Conservation (phyloP, 1,140 invertebrate species). For the Leptoteleia sp. region DNA sequence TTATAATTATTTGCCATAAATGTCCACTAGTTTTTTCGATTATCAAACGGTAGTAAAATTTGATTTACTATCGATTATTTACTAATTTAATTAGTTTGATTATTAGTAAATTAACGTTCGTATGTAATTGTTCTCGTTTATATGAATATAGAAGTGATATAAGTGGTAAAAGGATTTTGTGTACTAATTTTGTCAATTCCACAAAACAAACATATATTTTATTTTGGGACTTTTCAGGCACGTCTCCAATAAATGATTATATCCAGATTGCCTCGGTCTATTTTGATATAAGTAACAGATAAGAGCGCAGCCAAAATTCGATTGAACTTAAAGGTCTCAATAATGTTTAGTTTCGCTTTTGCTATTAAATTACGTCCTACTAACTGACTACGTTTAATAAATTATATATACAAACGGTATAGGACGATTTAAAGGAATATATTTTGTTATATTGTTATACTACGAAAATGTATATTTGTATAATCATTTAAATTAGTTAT, state of each 20-base stretch:
- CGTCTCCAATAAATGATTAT: constrained; percentile 64
- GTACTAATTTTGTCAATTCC: constrained; percentile 10
- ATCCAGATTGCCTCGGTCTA: constrained; percentile 66
- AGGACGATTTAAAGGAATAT: too few species aligned
- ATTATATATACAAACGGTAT: background rate
- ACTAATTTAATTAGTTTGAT: too few species aligned
- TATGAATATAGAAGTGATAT: too few species aligned
- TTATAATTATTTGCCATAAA: too few species aligned
- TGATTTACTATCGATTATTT: constrained; percentile 6
- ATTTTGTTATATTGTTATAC: too few species aligned
- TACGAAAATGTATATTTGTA: too few species aligned
- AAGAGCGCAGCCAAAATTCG: constrained; percentile 40
- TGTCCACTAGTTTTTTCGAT: too few species aligned
- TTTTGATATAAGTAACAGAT: constrained; percentile 65
- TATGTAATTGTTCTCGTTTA: too few species aligned
- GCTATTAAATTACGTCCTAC: too few species aligned
- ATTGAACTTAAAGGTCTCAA: constrained; percentile 36
- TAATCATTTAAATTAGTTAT: too few species aligned
- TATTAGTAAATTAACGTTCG: too few species aligned
- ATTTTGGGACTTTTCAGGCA: constrained; percentile 59
- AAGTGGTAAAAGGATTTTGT: background rate
- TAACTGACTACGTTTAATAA: background rate
- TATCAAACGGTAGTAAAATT: too few species aligned
- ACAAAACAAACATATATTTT: constrained; percentile 54
- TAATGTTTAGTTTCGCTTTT: constrained; percentile 5